phyloP scores from a whole-genome alignment of 1,140 invertebrate genomes.

The Trichonephila clavata region DNA sequence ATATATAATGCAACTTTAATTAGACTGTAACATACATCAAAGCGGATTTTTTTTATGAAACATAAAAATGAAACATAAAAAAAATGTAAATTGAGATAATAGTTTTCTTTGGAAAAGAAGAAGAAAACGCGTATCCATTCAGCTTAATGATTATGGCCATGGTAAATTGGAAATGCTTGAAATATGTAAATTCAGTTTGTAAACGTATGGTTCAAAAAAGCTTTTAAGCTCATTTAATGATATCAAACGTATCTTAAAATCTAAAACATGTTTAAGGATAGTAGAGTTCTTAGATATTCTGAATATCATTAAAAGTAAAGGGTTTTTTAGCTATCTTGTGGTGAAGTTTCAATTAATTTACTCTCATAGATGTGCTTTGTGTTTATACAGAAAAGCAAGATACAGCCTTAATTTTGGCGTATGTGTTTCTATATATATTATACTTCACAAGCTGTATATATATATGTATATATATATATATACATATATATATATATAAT shows the following conservation, averaged over 20 bases:
- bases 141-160: slow-evolving; percentile 16
- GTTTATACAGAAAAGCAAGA: no score
- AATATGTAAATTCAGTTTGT: slow-evolving; percentile 35
- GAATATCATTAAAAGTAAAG: no score
- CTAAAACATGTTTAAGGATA: not conserved
- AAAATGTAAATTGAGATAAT: not conserved
- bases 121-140: not conserved
- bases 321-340: no score
- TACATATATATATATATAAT: no score
- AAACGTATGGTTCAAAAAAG: not conserved
- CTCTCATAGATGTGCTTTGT: no score
- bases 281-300: no score
- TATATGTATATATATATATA: no score
- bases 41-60: not conserved
- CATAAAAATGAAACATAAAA: slow-evolving; percentile 6
- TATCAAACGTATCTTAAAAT: not conserved
- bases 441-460: no score
- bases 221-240: not conserved
- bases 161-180: slow-evolving; percentile 1
- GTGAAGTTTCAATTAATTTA: no score
- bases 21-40: slow-evolving; percentile 53
- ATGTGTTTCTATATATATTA: no score
- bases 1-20: slow-evolving; percentile 44
- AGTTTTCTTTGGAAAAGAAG: not conserved
- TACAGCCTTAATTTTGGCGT: no score